Evolutionary conservation across 1,140 invertebrate species (phyloP).

Genomic region (Drosophila biarmipes): DNA sequence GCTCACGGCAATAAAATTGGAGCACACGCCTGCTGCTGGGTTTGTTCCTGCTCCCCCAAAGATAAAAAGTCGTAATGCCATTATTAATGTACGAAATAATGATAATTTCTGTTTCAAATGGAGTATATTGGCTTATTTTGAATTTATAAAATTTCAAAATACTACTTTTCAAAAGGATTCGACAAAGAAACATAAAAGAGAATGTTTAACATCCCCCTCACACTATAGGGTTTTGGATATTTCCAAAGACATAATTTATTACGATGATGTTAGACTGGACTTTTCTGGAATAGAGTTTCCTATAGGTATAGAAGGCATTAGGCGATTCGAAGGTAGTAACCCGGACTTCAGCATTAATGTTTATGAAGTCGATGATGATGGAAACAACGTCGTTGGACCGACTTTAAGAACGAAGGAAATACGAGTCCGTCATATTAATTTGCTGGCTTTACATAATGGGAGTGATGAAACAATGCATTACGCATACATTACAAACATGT

Average conservation of each 20-base stretch:
- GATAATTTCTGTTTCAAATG: slow-evolving; percentile 4
- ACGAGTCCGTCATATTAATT: not conserved
- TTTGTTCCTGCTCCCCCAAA: not conserved
- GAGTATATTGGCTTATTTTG: slow-evolving; percentile 2
- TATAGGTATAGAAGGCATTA: not conserved
- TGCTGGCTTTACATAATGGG: not conserved
- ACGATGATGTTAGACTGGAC: not conserved
- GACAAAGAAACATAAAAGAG: not conserved
- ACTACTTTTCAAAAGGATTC: not conserved
- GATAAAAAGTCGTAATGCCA: not conserved
- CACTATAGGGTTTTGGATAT: not conserved
- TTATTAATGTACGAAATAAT: slow-evolving; percentile 1
- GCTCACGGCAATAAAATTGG: slow-evolving; percentile 3
- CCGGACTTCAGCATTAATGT: not conserved
- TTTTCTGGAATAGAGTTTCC: slow-evolving; percentile 2
- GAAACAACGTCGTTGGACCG: not conserved
- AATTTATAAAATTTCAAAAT: not conserved
- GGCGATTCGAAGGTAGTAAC: not conserved
- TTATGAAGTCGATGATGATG: not conserved
- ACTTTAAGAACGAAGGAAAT: not conserved
- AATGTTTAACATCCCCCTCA: not conserved
- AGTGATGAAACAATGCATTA: not conserved
- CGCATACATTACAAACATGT: not conserved
- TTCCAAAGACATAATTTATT: not conserved
- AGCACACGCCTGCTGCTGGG: not conserved